These are phyloP conservation scores for Romanogobio albipinnatus DNA, from an alignment of 2,113 vertebrate genomes.

Conservation along the genomic window DNA sequence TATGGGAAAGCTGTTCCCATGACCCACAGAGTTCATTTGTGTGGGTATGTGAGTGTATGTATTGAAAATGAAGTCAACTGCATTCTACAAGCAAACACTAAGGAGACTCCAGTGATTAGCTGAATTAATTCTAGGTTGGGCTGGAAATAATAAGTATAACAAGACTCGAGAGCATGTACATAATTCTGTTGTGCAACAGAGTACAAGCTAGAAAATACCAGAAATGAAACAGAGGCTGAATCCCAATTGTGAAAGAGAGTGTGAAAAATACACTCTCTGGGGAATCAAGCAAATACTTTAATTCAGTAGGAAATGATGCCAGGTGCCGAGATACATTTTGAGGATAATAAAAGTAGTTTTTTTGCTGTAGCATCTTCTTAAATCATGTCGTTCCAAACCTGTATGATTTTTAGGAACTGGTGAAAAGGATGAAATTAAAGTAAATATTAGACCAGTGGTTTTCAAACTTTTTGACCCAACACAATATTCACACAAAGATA, in stretches of 20 bases:
- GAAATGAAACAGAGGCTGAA: neutral
- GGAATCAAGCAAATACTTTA: neutral
- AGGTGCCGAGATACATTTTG: neutral
- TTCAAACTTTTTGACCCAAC: neutral
- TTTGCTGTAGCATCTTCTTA: too few relatives aligned
- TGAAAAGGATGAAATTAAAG: too few relatives aligned
- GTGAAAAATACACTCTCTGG: neutral
- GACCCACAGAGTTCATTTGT: slow-evolving; percentile 34
- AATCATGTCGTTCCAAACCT: too few relatives aligned
- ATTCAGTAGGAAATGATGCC: neutral
- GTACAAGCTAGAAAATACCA: slow-evolving; percentile 8
- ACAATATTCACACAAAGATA: neutral
- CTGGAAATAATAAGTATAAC: slow-evolving; percentile 22
- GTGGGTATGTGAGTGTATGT: slow-evolving; percentile 32
- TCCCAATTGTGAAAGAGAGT: neutral
- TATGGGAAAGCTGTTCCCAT: slow-evolving; percentile 46
- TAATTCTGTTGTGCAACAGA: slow-evolving; percentile 13
- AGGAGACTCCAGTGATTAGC: slow-evolving; percentile 5
- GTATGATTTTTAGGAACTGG: too few relatives aligned
- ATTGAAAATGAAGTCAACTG: slow-evolving; percentile 49
- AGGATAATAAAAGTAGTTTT: neutral
- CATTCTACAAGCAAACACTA: slow-evolving; percentile 42
- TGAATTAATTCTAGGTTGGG: slow-evolving; percentile 23
- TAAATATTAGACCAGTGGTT: neutral
- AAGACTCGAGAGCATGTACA: slow-evolving; percentile 8